Evolutionary conservation across 92 coral and sea anemone species (phyloP).

Genomic region (Epizoanthus fatuus): DNA sequence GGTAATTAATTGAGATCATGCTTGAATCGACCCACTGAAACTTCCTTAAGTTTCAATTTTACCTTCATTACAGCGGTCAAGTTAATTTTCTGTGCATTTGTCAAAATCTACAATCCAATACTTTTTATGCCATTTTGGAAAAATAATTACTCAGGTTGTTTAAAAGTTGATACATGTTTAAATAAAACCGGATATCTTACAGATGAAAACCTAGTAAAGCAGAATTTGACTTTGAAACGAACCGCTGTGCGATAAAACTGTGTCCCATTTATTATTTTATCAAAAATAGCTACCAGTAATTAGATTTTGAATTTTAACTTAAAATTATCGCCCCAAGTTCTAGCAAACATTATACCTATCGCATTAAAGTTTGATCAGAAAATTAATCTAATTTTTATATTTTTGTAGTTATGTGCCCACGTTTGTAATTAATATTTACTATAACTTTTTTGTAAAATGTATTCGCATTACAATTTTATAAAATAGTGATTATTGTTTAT

Average conservation of each 20-base stretch:
- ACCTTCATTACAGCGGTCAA: not conserved
- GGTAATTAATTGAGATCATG: conserved; percentile 8
- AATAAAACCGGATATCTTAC: not conserved
- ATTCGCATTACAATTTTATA: conserved; percentile 3
- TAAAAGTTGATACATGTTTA: not conserved
- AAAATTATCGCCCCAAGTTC: conserved; percentile 26
- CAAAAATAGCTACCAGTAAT: conserved; percentile 35
- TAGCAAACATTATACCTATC: conserved; percentile 8
- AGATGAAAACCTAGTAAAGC: not conserved
- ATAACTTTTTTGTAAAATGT: not conserved
- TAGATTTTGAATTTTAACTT: conserved; percentile 27
- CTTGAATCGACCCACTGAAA: not conserved
- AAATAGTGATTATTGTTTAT: conserved; percentile 12
- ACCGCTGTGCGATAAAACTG: conserved; percentile 10
- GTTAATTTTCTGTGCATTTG: conserved; percentile 2
- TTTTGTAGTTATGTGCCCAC: conserved; percentile 14
- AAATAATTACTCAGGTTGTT: not conserved
- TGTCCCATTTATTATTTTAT: conserved; percentile 7
- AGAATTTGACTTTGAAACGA: not conserved
- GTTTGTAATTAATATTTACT: conserved; percentile 19
- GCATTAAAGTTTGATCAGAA: conserved; percentile 29
- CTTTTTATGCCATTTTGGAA: not conserved
- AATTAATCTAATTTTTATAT: conserved; percentile 26
- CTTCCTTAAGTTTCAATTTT: not conserved
- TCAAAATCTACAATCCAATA: not conserved